phyloP scores from a whole-genome alignment of 2,888 invertebrate species.

The Schrankia costaestrigalis region DNA sequence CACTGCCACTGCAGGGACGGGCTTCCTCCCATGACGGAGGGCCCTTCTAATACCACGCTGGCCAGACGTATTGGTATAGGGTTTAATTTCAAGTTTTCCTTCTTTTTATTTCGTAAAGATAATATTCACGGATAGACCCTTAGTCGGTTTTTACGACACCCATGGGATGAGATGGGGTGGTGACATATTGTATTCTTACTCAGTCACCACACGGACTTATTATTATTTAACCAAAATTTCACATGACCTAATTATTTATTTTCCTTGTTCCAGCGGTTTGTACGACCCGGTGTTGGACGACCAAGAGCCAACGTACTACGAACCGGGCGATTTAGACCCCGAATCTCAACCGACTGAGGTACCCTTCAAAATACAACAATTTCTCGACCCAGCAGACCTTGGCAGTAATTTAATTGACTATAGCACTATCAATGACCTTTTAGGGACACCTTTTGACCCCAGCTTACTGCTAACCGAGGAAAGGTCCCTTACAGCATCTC shows the following conservation, averaged over 20 bases:
- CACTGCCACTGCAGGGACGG: no score
- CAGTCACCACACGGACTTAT: neutral
- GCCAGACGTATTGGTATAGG: no score
- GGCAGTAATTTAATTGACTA: constrained; percentile 20
- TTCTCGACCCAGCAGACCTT: constrained; percentile 32
- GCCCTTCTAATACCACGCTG: no score
- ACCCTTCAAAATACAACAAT: constrained; percentile 46
- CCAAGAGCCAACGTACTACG: constrained; percentile 59
- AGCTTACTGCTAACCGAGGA: constrained; percentile 18
- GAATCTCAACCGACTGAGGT: constrained; percentile 67
- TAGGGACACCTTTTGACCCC: constrained; percentile 11
- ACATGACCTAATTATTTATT: neutral
- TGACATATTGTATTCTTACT: neutral
- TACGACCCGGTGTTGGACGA: constrained; percentile 72
- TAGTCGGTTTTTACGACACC: no score
- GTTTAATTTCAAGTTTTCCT: no score
- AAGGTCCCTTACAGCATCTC: constrained; percentile 52
- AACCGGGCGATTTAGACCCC: constrained; percentile 64
- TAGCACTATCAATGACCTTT: neutral
- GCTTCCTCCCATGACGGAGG: no score
- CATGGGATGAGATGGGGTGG: no score
- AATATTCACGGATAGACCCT: no score
- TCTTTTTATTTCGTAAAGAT: no score
- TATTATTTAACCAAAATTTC: neutral
- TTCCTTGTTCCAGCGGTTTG: constrained; percentile 58